These are phyloP conservation scores for Romanogobio albipinnatus DNA, from an alignment of 2,113 vertebrate species.

Conservation along the genomic window DNA sequence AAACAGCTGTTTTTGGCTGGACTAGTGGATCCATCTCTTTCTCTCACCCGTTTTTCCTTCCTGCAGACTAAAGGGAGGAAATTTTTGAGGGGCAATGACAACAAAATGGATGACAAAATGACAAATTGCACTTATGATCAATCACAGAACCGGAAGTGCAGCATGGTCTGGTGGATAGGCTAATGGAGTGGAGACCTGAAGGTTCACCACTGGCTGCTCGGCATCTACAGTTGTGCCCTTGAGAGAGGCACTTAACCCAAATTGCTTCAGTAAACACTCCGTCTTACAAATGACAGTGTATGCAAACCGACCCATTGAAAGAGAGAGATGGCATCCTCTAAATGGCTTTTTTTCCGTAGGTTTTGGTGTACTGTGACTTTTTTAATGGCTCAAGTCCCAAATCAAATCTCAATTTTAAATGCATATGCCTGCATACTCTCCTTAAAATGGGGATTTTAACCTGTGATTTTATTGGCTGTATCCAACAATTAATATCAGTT, in stretches of 20 bases:
- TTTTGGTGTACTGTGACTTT: neutral
- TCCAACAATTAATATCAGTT: neutral
- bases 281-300: constrained; percentile 45
- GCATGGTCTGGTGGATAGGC: constrained; percentile 67
- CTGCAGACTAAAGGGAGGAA: constrained; percentile 38
- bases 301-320: constrained; percentile 22
- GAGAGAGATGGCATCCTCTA: constrained; percentile 72
- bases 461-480: neutral
- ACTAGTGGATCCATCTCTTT: constrained; percentile 24
- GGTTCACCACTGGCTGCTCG: constrained; percentile 58
- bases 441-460: neutral
- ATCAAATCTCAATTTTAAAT: neutral
- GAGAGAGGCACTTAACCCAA: constrained; percentile 64
- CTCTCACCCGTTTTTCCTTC: constrained; percentile 23
- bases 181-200: constrained; percentile 64
- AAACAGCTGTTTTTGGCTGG: constrained; percentile 38
- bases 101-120: constrained; percentile 65
- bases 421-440: neutral
- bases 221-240: constrained; percentile 63
- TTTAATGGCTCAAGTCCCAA: neutral
- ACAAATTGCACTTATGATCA: constrained; percentile 66
- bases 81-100: constrained; percentile 64
- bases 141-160: constrained; percentile 63
- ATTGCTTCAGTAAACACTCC: constrained; percentile 61
- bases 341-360: neutral